These are phyloP conservation scores for Heliconius charithonia DNA, from an alignment of 2,888 invertebrate genomes.

Conservation along the genomic window DNA sequence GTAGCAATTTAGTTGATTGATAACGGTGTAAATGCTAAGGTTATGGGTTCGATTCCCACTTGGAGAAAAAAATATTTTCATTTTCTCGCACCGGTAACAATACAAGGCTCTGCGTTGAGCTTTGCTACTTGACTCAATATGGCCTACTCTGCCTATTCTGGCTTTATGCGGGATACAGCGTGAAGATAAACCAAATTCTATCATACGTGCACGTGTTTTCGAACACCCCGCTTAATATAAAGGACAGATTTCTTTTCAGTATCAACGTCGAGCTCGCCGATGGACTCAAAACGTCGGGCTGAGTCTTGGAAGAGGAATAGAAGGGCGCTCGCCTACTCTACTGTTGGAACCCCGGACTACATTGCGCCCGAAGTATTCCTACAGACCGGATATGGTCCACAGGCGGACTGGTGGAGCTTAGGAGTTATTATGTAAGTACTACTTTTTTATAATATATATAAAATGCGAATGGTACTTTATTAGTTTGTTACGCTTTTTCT, in stretches of 20 bases:
- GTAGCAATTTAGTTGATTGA: neutral
- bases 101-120: neutral
- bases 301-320: slow-evolving; percentile 99
- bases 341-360: slow-evolving; percentile 99
- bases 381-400: slow-evolving; percentile 98
- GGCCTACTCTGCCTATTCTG: neutral
- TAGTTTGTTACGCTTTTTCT: neutral
- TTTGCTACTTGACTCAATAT: neutral
- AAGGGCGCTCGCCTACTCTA: slow-evolving; percentile 96
- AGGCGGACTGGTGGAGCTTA: slow-evolving; percentile 99
- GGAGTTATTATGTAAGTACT: slow-evolving; percentile 97
- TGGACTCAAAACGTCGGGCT: slow-evolving; percentile 99
- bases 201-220: neutral
- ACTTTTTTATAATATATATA: neutral
- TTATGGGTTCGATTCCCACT: neutral
- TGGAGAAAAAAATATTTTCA: neutral
- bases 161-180: neutral
- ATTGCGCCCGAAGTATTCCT: slow-evolving; percentile 99
- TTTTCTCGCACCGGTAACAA: neutral
- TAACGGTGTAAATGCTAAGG: neutral
- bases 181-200: neutral
- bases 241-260: slow-evolving; percentile 59
- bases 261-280: slow-evolving; percentile 82
- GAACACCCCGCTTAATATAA: slow-evolving; percentile 34
- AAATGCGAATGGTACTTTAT: too few relatives aligned